phyloP scores from a whole-genome alignment of 1,140 invertebrate genomes.

The Temnothorax nylanderi region DNA sequence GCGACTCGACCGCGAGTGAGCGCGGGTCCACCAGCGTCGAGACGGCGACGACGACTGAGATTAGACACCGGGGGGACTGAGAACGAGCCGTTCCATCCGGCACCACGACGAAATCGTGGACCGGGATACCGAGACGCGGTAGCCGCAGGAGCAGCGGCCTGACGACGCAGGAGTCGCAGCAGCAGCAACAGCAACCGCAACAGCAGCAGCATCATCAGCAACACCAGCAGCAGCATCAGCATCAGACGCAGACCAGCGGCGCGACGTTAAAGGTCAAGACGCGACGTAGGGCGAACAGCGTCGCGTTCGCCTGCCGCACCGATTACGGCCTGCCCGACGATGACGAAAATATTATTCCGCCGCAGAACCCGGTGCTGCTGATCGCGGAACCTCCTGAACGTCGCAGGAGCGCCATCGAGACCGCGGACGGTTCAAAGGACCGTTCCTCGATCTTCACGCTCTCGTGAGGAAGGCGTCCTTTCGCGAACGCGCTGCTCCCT shows the following conservation, averaged over 20 bases:
- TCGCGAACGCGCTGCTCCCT: neutral
- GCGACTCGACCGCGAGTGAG: slow-evolving; percentile 54
- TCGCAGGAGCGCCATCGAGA: neutral
- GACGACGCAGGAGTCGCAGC: neutral
- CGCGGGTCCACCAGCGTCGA: slow-evolving; percentile 58
- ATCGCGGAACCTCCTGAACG: neutral
- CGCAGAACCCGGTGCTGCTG: slow-evolving; percentile 42
- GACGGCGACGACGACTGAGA: slow-evolving; percentile 53
- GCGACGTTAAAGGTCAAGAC: slow-evolving; percentile 34
- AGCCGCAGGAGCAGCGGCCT: slow-evolving; percentile 53
- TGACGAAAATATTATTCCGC: neutral
- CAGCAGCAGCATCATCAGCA: neutral
- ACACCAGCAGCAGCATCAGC: slow-evolving; percentile 2
- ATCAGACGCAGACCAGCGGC: neutral
- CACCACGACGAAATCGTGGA: slow-evolving; percentile 40
- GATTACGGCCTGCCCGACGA: slow-evolving; percentile 24
- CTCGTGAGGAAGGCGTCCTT: slow-evolving; percentile 26
- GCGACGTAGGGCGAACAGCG: slow-evolving; percentile 65
- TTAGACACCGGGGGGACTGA: slow-evolving; percentile 76
- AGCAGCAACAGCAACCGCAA: slow-evolving; percentile 15
- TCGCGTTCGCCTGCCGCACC: slow-evolving; percentile 66
- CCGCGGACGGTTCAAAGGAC: neutral
- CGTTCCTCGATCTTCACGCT: slow-evolving; percentile 53
- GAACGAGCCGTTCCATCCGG: slow-evolving; percentile 80
- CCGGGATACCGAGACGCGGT: slow-evolving; percentile 29